Evolutionary conservation across 2,797 vertebrate genomes (phyloP), one percentile per base, ranked within the genome.

Genomic region (Enteromius trimaculatus): DNA sequence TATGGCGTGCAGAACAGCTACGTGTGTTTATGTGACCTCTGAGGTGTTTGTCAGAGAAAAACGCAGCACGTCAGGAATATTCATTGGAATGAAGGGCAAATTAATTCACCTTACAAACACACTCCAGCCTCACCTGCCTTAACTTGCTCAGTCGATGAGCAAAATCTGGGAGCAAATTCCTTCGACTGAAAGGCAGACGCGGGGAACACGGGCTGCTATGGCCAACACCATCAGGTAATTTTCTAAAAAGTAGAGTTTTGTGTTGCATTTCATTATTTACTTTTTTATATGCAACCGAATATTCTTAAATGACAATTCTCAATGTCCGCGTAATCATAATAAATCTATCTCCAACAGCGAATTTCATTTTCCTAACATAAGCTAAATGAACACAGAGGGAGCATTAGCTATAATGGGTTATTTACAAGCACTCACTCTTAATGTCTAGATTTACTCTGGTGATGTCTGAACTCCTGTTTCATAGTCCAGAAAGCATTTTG

Each of bases 21-120:
- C 7, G 64, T 75, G 44, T 62, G 39, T 68, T 77, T 84, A 34
- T 42, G 19, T 80, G 68, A 79, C 66, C 60, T 72, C 70, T 51
- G 55, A 21, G 21, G 77, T 84, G 65, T 74, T 70, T 16, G 64
- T 10, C 29, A 4, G 23, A 55, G n/a, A 75, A 53, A 74, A 55
- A 72, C 7, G 0, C 19, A 47, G 49, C 60, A 21, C 13, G 29
- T 68, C 68, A 79, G 47, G 42, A 80, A 34, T 49, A 66, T 75
- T 62, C 17, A 64, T 26, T 31, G 23, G 74, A 60, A 81, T 31
- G 79, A 84, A 88, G 88, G 92, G 86, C 89, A 92, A 90, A 93
- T 92, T 88, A 92, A 94, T 93, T 91, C 87, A 78, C 88, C 84
- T 84, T 85, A 91, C 89, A 87, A 93, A 91, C 93, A 91, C 82